Percentiles rank a stretch among this genome's conserved stretches.
phyloP scores from a whole-genome alignment of 1,140 invertebrate genomes.

The Sminthurides bifidus region DNA sequence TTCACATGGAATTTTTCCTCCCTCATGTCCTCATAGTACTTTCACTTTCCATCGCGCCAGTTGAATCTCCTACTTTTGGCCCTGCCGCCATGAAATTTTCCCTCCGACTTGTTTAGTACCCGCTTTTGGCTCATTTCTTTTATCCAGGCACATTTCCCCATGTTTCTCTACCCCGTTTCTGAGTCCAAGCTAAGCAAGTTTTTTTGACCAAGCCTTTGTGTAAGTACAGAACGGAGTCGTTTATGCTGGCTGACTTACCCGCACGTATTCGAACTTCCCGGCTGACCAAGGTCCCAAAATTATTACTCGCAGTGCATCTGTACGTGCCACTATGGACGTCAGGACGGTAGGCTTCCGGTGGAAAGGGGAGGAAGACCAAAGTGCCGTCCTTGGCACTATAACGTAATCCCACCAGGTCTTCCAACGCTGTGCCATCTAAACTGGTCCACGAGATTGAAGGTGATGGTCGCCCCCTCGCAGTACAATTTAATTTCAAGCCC shows the following conservation, averaged over 20 bases:
- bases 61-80: no score
- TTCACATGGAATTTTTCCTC: no score
- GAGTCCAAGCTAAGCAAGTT: no score
- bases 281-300: slow-evolving; percentile 37
- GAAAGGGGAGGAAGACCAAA: slow-evolving; percentile 40
- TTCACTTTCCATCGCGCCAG: no score
- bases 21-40: no score
- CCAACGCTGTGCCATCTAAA: slow-evolving; percentile 50
- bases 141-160: no score
- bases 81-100: no score
- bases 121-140: no score
- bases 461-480: slow-evolving; percentile 61
- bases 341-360: slow-evolving; percentile 37
- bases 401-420: slow-evolving; percentile 54
- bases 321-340: slow-evolving; percentile 41
- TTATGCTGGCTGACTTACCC: slow-evolving; percentile 33
- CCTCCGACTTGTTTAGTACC: no score
- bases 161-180: no score
- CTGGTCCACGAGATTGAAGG: slow-evolving; percentile 61
- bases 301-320: slow-evolving; percentile 38
- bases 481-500: slow-evolving; percentile 63
- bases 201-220: no score
- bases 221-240: no score
- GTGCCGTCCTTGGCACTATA: slow-evolving; percentile 66
- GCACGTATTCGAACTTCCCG: slow-evolving; percentile 37